phyloP scores from a whole-genome alignment of 2,113 vertebrate genomes.

The Alligator mississippiensis region DNA sequence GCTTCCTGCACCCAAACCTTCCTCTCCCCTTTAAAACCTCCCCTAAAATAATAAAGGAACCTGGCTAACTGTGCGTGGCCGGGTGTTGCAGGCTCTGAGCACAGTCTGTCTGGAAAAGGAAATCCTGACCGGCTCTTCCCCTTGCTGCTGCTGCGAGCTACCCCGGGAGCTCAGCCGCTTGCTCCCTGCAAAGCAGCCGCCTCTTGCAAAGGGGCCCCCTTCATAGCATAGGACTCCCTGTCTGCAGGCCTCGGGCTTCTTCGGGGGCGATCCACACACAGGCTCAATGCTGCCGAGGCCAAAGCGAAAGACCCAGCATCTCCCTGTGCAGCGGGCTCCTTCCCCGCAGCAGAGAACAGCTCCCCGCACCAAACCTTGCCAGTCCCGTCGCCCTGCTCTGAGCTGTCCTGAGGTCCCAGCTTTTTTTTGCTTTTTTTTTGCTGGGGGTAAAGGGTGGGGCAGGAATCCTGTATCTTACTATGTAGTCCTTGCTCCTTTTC shows the following conservation, averaged over 20 bases:
- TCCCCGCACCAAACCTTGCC: too few species aligned
- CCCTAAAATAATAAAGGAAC: background rate
- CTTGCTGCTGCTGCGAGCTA: background rate
- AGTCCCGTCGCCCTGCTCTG: too few species aligned
- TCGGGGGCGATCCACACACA: too few species aligned
- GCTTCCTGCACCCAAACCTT: background rate
- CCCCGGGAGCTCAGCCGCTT: background rate
- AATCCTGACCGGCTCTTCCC: background rate
- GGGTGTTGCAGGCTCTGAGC: too few species aligned
- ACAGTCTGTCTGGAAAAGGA: too few species aligned
- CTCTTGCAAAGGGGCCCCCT: background rate
- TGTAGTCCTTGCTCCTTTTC: background rate
- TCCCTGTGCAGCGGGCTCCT: too few species aligned
- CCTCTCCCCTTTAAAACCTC: background rate
- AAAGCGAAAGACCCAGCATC: too few species aligned
- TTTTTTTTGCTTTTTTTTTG: background rate
- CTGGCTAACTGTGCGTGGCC: background rate
- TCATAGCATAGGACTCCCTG: too few species aligned
- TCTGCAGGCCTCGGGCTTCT: too few species aligned
- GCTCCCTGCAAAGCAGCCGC: background rate
- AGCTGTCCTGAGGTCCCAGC: background rate
- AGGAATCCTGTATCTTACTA: background rate
- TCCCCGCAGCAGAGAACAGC: too few species aligned
- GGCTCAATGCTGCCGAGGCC: too few species aligned
- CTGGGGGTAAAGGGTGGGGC: background rate